Base-by-base conservation (phyloP, 1,140 invertebrate species). In the Megalopta genalis region DNA sequence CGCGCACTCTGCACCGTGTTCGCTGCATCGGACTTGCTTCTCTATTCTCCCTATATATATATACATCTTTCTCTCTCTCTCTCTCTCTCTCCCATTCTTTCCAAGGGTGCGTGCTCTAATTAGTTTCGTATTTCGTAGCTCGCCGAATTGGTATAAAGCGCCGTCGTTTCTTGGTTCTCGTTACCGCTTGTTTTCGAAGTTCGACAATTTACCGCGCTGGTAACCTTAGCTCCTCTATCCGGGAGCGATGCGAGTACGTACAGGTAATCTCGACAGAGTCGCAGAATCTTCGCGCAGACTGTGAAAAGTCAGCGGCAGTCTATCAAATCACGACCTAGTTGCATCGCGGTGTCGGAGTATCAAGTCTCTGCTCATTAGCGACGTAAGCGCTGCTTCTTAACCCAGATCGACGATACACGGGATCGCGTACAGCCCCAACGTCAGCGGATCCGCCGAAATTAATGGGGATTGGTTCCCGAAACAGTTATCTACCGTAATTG, bases 121-220 rank as follows among this genome's bases (percentile, higher is more conserved):
- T 77, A 78, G 60, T 78, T 78, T 72, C 68, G 42, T 78, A 72
- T 72, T 72, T 71, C 46, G 52, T 72, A 54, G 52, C 46, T 23
- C 54, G 32, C 5, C 52, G 76, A 78, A 78, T 78, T 72, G 63
- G 68, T 72, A 78, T 78, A 72, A 63, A 78, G 60, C 12, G 54
- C 5, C 68, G 49, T 62, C 60, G 59, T 78, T 64, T 62, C 74
- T 49, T 54, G 54, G 25, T 62, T 60, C 74, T 76, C 52, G 74
- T 46, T 60, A 63, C 57, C 76, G 76, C 68, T 63, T 42, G 76
- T 63, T 64, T 78, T 72, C 59, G 46, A 78, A 78, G 68, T 78
- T 78, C 46, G 76, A 78, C 76, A 78, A 78, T 72, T 64, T 72
- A 71, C 68, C 60, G 27, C 57, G 46, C 25, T 12, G 25, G 23